Evolutionary conservation across 2,797 vertebrate genomes (phyloP).

Genomic region (Eulemur albifrons): DNA sequence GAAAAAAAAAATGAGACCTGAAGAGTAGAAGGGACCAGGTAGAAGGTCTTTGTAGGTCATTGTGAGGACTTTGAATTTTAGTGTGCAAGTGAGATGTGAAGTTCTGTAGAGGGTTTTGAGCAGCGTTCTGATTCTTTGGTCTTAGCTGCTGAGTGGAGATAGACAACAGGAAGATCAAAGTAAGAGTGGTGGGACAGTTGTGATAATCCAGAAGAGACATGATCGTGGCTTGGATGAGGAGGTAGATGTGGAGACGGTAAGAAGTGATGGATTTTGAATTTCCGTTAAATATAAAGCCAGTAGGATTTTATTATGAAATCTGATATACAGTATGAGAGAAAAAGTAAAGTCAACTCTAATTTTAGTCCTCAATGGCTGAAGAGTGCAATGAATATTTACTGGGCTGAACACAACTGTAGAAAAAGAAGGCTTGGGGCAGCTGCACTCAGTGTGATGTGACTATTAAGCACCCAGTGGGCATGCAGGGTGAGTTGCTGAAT

Average conservation of each 20-base stretch:
- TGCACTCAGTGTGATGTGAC: not conserved
- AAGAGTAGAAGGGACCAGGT: not conserved
- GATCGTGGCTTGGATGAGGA: not conserved
- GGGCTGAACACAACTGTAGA: not conserved
- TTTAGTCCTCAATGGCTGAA: not conserved
- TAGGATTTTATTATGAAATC: not conserved
- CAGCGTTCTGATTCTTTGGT: not conserved
- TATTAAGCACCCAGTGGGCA: not conserved
- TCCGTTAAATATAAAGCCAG: not conserved
- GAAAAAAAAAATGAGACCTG: not conserved
- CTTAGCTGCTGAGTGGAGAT: not conserved
- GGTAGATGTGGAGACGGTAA: not conserved
- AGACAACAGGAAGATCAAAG: not conserved
- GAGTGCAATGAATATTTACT: not conserved
- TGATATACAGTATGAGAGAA: not conserved
- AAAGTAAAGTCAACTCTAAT: not conserved
- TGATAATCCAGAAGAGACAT: not conserved
- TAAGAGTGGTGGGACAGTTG: not conserved
- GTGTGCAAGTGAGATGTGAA: not conserved
- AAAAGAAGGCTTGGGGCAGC: not conserved
- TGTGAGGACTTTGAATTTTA: not conserved
- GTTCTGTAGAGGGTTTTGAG: not conserved
- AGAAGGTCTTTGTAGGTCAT: not conserved
- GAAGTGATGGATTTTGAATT: not conserved
- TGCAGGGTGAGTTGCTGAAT: not conserved